Evolutionary conservation across 2,888 invertebrate genomes (phyloP).

Genomic region (Lydus trimaculatus): DNA sequence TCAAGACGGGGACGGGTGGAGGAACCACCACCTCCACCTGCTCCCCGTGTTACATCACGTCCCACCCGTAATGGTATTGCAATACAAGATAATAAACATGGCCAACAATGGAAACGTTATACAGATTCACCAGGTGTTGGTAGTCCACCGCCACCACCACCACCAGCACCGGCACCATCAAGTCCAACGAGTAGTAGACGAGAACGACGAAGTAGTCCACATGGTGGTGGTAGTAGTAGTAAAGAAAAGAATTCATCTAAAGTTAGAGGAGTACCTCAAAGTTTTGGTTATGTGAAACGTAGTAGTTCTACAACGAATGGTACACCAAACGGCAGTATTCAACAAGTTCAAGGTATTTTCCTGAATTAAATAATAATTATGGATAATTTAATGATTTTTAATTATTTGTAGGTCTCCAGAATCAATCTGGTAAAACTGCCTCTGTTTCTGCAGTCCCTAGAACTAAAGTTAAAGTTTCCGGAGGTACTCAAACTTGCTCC

Average conservation of each 20-base stretch:
- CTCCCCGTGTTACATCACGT: constrained; percentile 52
- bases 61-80: constrained; percentile 51
- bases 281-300: constrained; percentile 85
- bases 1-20: constrained; percentile 64
- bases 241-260: constrained; percentile 59
- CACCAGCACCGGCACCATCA: constrained; percentile 60
- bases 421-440: constrained; percentile 67
- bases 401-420: constrained; percentile 49
- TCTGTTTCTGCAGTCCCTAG: constrained; percentile 87
- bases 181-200: constrained; percentile 58
- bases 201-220: constrained; percentile 59
- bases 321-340: constrained; percentile 39
- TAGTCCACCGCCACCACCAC: constrained; percentile 66
- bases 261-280: constrained; percentile 76
- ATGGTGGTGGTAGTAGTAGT: constrained; percentile 45
- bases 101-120: constrained; percentile 71
- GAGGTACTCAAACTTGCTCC: constrained; percentile 88
- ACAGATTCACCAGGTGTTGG: constrained; percentile 72
- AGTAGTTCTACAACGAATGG: constrained; percentile 61
- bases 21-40: constrained; percentile 63
- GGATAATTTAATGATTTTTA: background rate
- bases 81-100: constrained; percentile 49
- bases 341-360: constrained; percentile 31
- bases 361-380: background rate
- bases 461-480: constrained; percentile 88